Conservation (phyloP, 92 coral and sea anemone genomes). For the Siderastrea radians region DNA sequence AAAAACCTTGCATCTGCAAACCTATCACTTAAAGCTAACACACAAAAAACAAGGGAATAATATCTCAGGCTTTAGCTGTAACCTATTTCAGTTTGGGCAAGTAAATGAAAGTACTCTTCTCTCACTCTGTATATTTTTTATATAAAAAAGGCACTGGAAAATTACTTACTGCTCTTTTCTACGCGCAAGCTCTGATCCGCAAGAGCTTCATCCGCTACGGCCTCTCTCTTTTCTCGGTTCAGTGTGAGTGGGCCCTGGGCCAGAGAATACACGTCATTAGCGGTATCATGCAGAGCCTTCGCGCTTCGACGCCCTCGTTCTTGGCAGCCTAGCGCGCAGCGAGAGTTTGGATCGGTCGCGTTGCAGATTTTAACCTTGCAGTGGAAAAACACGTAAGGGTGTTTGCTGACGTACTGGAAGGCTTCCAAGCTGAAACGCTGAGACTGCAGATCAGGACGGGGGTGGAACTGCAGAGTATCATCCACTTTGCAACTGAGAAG, state of each 20-base stretch:
- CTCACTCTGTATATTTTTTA: no score
- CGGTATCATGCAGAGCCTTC: conserved; percentile 5
- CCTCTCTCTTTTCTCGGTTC: conserved; percentile 29
- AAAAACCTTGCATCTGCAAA: no score
- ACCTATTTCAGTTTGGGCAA: no score
- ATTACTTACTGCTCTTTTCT: conserved; percentile 9
- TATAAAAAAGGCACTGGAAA: no score
- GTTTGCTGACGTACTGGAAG: conserved; percentile 62
- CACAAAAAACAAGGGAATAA: no score
- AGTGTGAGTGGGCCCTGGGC: conserved; percentile 43
- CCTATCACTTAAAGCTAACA: no score
- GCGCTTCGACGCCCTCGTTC: neutral
- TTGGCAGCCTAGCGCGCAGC: conserved; percentile 51
- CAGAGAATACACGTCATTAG: conserved; percentile 10
- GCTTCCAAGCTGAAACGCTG: conserved; percentile 78
- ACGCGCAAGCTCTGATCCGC: conserved; percentile 23
- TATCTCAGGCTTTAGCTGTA: no score
- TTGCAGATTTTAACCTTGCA: conserved; percentile 73
- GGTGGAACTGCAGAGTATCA: conserved; percentile 54
- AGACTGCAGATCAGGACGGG: conserved; percentile 18
- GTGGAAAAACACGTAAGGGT: conserved; percentile 73
- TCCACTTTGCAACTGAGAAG: conserved; percentile 20
- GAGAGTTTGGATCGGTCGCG: conserved; percentile 55
- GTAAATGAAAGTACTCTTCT: no score
- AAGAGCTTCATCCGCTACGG: conserved; percentile 9